Evolutionary conservation across 2,888 invertebrate genomes (phyloP).

Genomic region (Prionchulus punctatus): DNA sequence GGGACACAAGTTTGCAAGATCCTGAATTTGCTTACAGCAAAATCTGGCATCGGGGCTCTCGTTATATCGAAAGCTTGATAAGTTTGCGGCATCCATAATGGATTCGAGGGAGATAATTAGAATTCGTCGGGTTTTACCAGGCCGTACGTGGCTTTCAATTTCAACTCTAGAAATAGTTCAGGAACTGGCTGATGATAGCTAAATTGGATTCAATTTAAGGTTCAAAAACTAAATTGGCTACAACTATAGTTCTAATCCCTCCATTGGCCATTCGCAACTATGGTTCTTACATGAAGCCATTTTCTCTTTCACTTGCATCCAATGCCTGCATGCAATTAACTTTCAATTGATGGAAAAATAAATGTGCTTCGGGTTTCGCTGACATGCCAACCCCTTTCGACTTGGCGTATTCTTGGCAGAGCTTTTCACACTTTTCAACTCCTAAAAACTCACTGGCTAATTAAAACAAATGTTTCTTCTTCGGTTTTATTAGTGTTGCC

Average conservation of each 20-base stretch:
- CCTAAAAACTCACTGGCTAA: no score
- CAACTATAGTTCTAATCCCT: no score
- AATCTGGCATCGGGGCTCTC: constrained; percentile 27
- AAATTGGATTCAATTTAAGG: no score
- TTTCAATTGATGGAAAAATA: constrained; percentile 45
- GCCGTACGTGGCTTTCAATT: constrained; percentile 47
- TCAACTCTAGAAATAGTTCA: constrained; percentile 42
- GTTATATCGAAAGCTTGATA: constrained; percentile 37
- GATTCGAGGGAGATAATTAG: constrained; percentile 37
- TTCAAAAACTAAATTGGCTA: no score
- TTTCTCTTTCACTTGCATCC: constrained; percentile 49
- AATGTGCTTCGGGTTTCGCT: constrained; percentile 45
- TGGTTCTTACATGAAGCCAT: constrained; percentile 49
- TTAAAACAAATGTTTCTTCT: no score
- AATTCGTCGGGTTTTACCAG: constrained; percentile 46
- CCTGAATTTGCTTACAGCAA: no score
- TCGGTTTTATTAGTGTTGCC: no score
- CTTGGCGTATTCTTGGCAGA: no score
- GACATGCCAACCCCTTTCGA: no score
- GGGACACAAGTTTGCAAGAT: no score
- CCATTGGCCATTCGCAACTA: no score
- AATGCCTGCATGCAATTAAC: constrained; percentile 44
- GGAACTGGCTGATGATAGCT: constrained; percentile 49
- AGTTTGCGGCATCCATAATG: constrained; percentile 17
- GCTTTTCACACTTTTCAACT: no score